Conservation (phyloP, 1,140 invertebrate species). For the Trachymyrmex cornetzi region DNA sequence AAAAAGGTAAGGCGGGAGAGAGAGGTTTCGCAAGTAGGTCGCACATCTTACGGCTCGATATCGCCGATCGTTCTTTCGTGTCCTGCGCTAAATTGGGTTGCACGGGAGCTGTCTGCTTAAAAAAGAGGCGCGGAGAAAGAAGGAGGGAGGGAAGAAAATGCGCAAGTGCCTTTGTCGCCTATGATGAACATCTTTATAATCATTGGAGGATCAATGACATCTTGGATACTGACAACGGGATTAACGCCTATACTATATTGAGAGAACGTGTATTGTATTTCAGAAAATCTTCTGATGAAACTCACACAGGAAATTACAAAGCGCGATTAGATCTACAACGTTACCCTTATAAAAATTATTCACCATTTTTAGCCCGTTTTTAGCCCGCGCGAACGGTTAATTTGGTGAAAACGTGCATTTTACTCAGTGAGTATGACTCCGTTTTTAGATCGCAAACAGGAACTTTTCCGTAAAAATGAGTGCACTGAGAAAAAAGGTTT, state of each 20-base stretch:
- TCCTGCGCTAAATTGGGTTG: constrained; percentile 83
- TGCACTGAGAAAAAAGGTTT: too few relatives aligned
- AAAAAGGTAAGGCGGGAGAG: constrained; percentile 73
- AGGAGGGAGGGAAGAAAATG: not conserved
- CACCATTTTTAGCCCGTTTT: too few relatives aligned
- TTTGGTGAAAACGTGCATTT: too few relatives aligned
- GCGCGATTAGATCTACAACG: not conserved
- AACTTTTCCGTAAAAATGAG: too few relatives aligned
- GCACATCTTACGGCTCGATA: constrained; percentile 83
- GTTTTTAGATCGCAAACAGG: too few relatives aligned
- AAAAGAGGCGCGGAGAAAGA: not conserved
- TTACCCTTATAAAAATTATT: too few relatives aligned
- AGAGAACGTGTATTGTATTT: not conserved
- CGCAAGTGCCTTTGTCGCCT: not conserved
- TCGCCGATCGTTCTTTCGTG: constrained; percentile 84
- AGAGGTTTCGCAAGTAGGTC: constrained; percentile 82
- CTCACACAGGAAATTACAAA: constrained; percentile 3
- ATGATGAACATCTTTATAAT: constrained; percentile 6
- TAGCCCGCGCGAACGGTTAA: too few relatives aligned
- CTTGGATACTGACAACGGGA: not conserved
- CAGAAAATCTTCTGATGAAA: not conserved
- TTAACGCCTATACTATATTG: not conserved
- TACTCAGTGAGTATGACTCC: too few relatives aligned
- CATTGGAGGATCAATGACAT: not conserved
- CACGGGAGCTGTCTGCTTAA: constrained; percentile 69